phyloP scores from a whole-genome alignment of 2,797 vertebrate genomes.

The Neosilurus mollespiculum region DNA sequence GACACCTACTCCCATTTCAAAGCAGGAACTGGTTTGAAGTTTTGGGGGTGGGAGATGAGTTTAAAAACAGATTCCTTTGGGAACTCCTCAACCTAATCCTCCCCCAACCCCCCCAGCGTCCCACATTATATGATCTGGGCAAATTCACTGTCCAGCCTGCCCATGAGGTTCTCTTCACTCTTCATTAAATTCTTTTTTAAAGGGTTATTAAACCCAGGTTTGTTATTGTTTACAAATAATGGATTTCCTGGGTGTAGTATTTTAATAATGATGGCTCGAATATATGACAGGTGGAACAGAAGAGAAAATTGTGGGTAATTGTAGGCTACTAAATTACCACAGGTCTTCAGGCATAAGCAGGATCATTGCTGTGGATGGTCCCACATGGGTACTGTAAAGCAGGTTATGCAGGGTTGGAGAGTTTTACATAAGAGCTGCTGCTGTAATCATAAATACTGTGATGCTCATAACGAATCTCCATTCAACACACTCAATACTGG shows the following conservation, averaged over 20 bases:
- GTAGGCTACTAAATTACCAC: background rate
- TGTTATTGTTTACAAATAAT: constrained; percentile 84
- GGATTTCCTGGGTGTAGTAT: constrained; percentile 72
- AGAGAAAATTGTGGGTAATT: background rate
- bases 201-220: constrained; percentile 82
- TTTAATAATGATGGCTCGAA: constrained; percentile 40
- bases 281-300: constrained; percentile 19
- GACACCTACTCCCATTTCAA: constrained; percentile 65
- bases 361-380: constrained; percentile 3
- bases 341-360: background rate
- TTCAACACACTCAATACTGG: background rate
- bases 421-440: background rate
- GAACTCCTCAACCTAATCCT: constrained; percentile 74
- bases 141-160: constrained; percentile 74
- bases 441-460: constrained; percentile 1
- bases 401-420: background rate
- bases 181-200: constrained; percentile 84
- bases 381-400: background rate
- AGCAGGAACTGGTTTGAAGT: constrained; percentile 62
- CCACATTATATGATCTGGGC: constrained; percentile 73
- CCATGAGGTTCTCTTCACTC: constrained; percentile 47
- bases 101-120: constrained; percentile 58
- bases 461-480: background rate
- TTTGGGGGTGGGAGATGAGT: constrained; percentile 57
- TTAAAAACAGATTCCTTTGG: constrained; percentile 63